phyloP scores from a whole-genome alignment of 2,888 invertebrate species.

The Agrotis puta region DNA sequence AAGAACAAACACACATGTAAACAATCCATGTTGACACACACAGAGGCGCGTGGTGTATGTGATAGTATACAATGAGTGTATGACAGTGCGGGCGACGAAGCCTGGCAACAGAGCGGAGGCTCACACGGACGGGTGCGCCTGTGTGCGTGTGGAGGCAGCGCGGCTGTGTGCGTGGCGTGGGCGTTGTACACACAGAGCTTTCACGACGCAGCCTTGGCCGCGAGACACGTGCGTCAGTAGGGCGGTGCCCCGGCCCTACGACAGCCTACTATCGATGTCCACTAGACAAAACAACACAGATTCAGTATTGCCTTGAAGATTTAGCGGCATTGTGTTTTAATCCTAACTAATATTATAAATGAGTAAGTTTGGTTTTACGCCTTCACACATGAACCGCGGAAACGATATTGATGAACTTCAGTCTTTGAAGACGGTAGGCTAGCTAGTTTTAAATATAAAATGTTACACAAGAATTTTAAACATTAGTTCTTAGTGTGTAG shows the following conservation, averaged over 20 bases:
- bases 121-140: conserved; percentile 30
- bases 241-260: conserved; percentile 74
- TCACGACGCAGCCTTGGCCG: conserved; percentile 90
- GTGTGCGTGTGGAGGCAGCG: conserved; percentile 50
- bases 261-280: conserved; percentile 63
- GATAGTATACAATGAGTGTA: conserved; percentile 59
- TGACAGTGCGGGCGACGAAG: conserved; percentile 67
- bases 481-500: neutral
- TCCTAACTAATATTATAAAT: neutral
- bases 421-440: no score
- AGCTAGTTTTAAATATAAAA: conserved; percentile 15
- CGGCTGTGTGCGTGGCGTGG: conserved; percentile 72
- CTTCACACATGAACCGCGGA: no score
- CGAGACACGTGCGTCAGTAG: conserved; percentile 89
- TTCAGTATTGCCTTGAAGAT: conserved; percentile 14
- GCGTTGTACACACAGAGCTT: conserved; percentile 86
- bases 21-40: conserved; percentile 72
- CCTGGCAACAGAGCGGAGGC: conserved; percentile 70
- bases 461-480: conserved; percentile 19
- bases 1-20: conserved; percentile 72
- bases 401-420: no score
- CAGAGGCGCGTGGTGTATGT: conserved; percentile 53
- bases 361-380: no score
- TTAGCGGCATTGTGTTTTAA: conserved; percentile 19
- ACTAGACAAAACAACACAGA: conserved; percentile 38